phyloP scores from a whole-genome alignment of 2,797 vertebrate genomes.

The Australoheros facetus region DNA sequence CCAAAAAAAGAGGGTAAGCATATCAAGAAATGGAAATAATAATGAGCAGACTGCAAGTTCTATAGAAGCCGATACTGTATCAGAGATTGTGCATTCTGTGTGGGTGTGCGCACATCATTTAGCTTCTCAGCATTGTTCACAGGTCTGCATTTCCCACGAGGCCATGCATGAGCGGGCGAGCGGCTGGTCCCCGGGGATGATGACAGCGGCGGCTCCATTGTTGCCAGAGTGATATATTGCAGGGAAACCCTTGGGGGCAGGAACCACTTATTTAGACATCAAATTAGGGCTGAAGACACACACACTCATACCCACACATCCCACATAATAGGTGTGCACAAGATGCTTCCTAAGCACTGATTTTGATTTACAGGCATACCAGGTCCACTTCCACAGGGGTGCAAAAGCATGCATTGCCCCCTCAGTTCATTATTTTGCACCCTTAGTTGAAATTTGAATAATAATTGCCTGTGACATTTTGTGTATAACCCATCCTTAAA shows the following conservation, averaged over 20 bases:
- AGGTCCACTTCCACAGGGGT: neutral
- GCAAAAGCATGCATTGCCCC: neutral
- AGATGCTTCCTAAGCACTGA: slow-evolving; percentile 24
- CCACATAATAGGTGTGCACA: slow-evolving; percentile 37
- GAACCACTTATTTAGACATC: slow-evolving; percentile 82
- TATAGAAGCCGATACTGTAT: slow-evolving; percentile 14
- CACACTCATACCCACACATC: slow-evolving; percentile 23
- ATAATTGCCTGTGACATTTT: slow-evolving; percentile 7
- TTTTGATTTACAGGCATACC: slow-evolving; percentile 25
- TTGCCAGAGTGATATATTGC: slow-evolving; percentile 74
- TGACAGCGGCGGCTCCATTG: slow-evolving; percentile 70
- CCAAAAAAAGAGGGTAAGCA: slow-evolving; percentile 3
- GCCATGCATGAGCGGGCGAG: slow-evolving; percentile 69
- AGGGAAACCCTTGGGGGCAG: slow-evolving; percentile 64
- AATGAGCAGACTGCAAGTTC: slow-evolving; percentile 36
- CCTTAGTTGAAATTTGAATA: slow-evolving; percentile 1
- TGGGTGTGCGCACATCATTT: slow-evolving; percentile 51
- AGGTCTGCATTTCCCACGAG: slow-evolving; percentile 71
- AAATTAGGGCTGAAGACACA: slow-evolving; percentile 75
- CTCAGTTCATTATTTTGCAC: neutral
- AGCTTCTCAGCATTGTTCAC: slow-evolving; percentile 50
- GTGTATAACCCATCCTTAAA: neutral
- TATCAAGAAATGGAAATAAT: slow-evolving; percentile 27
- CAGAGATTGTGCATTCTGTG: slow-evolving; percentile 15
- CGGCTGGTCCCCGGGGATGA: slow-evolving; percentile 59